Conservation (phyloP, 2,888 invertebrate species). For the Stictocephala bisonia region DNA sequence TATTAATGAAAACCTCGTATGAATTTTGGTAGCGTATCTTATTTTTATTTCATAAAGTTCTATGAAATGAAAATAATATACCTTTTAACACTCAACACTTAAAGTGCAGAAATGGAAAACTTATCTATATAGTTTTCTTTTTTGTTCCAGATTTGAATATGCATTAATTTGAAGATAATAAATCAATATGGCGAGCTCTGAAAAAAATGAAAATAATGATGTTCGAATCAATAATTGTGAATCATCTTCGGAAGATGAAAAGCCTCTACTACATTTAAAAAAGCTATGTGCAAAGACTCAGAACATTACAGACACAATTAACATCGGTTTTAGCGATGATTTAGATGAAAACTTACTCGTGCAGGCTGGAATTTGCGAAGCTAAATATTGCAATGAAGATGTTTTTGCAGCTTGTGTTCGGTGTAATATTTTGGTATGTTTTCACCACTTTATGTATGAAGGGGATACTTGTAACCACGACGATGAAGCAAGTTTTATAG, state of each 20-base stretch:
- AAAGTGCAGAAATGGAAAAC: no score
- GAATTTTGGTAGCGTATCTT: no score
- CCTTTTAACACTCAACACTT: no score
- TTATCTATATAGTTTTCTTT: no score
- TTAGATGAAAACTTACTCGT: background rate
- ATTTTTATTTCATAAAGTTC: no score
- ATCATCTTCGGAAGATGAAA: background rate
- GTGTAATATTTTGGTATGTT: conserved; percentile 3
- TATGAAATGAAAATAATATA: no score
- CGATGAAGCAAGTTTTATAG: background rate
- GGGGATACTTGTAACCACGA: background rate
- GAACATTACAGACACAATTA: background rate
- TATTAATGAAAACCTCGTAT: background rate
- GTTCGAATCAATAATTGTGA: background rate
- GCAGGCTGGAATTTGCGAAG: background rate
- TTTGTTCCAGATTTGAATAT: conserved; percentile 1
- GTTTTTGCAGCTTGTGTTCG: background rate
- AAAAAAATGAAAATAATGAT: no score
- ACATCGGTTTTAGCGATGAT: background rate
- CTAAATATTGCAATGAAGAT: background rate
- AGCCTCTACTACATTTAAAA: background rate
- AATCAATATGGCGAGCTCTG: background rate
- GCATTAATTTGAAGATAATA: background rate
- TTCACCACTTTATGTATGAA: background rate
- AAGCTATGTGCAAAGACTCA: background rate